Conservation (phyloP, 2,113 vertebrate species). For the Australoheros scitulus region DNA sequence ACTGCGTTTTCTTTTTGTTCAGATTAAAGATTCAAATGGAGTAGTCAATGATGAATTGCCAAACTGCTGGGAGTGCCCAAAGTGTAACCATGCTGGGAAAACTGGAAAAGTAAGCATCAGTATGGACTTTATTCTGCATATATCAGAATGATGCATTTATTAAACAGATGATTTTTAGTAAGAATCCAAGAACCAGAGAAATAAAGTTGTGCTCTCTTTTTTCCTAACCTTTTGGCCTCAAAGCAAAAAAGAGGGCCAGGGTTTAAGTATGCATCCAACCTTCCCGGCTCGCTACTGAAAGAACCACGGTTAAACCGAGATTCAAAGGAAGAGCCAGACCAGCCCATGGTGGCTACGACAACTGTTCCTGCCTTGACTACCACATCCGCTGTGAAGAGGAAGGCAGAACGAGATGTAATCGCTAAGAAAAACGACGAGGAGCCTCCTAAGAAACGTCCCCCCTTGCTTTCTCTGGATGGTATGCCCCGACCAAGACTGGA, state of each 20-base stretch:
- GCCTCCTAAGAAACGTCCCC: constrained; percentile 84
- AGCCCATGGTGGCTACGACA: constrained; percentile 36
- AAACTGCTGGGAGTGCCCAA: constrained; percentile 99
- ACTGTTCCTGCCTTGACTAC: constrained; percentile 55
- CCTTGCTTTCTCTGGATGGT: constrained; percentile 75
- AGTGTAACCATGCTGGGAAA: constrained; percentile 97
- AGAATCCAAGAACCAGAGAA: constrained; percentile 72
- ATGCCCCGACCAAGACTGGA: constrained; percentile 84
- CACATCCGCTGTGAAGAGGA: constrained; percentile 78
- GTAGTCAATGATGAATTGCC: constrained; percentile 96
- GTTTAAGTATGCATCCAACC: constrained; percentile 97
- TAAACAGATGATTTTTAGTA: neutral
- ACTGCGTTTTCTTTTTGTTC: neutral
- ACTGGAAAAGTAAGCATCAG: constrained; percentile 97
- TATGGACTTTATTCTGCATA: constrained; percentile 6
- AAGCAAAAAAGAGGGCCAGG: constrained; percentile 99
- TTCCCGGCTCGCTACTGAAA: constrained; percentile 94
- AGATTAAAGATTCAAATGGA: constrained; percentile 95
- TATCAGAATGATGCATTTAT: neutral
- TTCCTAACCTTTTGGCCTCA: constrained; percentile 89
- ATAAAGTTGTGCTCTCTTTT: constrained; percentile 86
- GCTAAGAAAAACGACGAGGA: constrained; percentile 86
- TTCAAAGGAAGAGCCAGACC: constrained; percentile 86
- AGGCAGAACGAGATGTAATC: constrained; percentile 87
- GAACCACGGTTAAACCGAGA: constrained; percentile 89